A percentile compares a stretch with the other conserved stretches of the same genome.
Conservation (phyloP, 1,140 invertebrate species). For the Trissolcus basalis region DNA sequence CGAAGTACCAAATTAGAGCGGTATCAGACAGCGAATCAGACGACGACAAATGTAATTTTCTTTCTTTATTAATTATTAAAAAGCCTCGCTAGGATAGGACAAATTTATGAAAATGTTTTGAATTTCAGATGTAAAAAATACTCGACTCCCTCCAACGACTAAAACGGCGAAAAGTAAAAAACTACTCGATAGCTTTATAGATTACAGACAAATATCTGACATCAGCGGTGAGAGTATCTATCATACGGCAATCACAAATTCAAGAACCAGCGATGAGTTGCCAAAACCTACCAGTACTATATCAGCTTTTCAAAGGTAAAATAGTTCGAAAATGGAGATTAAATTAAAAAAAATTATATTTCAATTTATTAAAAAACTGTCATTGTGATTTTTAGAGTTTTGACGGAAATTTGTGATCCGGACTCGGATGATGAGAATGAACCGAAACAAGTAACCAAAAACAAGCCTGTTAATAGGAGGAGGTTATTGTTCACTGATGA, state of each 20-base stretch:
- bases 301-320: neutral
- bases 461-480: constrained; percentile 44
- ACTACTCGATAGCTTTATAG: constrained; percentile 63
- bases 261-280: constrained; percentile 25
- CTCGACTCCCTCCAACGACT: constrained; percentile 20
- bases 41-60: constrained; percentile 54
- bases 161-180: constrained; percentile 25
- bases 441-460: constrained; percentile 29
- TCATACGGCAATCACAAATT: constrained; percentile 66
- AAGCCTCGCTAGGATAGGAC: too few species aligned
- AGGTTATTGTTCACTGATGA: constrained; percentile 66
- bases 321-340: constrained; percentile 4
- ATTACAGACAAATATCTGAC: constrained; percentile 60
- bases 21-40: constrained; percentile 58
- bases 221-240: constrained; percentile 63
- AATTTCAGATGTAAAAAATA: constrained; percentile 51
- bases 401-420: constrained; percentile 65
- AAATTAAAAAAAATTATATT: constrained; percentile 6
- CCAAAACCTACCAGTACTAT: neutral
- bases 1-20: constrained; percentile 18
- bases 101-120: too few species aligned
- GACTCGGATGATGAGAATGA: constrained; percentile 62
- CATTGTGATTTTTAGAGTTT: constrained; percentile 46
- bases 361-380: constrained; percentile 1
- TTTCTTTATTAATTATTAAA: constrained; percentile 19